Percentiles rank a stretch among this genome's conserved stretches.
Evolutionary conservation across 1,140 invertebrate genomes (phyloP).

Genomic region (Trichoplusia ni): DNA sequence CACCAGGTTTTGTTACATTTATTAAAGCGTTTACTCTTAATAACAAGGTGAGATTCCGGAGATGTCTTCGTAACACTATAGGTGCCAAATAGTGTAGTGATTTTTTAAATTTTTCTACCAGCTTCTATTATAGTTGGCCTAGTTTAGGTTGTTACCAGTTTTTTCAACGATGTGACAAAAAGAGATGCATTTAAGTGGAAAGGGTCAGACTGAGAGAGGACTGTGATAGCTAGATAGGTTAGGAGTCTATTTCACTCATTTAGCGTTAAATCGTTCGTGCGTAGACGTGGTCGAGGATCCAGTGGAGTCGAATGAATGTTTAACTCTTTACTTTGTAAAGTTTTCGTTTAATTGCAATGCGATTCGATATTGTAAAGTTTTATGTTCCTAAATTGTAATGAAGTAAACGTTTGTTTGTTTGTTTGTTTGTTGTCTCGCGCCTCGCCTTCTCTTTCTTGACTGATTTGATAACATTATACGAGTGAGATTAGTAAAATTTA

Average conservation of each 20-base stretch:
- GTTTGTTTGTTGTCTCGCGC: background rate
- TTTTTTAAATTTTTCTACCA: conserved; percentile 67
- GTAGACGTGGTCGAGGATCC: conserved; percentile 56
- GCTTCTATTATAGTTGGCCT: conserved; percentile 65
- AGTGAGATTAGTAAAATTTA: conserved; percentile 77
- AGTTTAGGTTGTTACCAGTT: conserved; percentile 79
- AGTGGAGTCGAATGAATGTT: conserved; percentile 63
- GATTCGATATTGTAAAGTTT: conserved; percentile 54
- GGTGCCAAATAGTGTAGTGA: conserved; percentile 77
- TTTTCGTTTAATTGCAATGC: conserved; percentile 43
- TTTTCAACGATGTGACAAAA: conserved; percentile 74
- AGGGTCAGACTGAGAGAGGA: conserved; percentile 81
- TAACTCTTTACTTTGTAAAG: too few species aligned
- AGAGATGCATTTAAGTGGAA: conserved; percentile 77
- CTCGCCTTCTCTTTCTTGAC: conserved; percentile 38
- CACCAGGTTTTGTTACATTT: conserved; percentile 54
- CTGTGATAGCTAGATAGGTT: conserved; percentile 80
- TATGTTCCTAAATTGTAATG: conserved; percentile 63
- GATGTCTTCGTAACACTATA: conserved; percentile 59
- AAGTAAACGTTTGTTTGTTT: conserved; percentile 16
- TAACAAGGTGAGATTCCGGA: conserved; percentile 50
- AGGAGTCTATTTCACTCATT: conserved; percentile 76
- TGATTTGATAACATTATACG: conserved; percentile 64
- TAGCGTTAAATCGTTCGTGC: conserved; percentile 74
- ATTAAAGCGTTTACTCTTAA: conserved; percentile 50